Conservation (phyloP, 2,888 invertebrate species). For the Latheticus oryzae region DNA sequence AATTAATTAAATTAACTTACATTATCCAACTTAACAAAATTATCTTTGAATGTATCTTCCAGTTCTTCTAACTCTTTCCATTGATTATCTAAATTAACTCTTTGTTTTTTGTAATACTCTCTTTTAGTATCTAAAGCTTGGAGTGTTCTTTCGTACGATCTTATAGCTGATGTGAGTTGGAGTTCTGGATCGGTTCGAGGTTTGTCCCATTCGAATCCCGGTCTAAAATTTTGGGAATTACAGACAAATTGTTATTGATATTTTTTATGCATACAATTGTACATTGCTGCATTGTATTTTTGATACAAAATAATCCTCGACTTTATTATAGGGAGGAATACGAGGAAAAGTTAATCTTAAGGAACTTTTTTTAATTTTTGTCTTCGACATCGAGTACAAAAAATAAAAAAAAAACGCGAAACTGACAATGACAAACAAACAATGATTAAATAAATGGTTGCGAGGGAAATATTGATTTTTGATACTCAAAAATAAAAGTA, state of each 20-base stretch:
- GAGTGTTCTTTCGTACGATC: neutral
- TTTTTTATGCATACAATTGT: constrained; percentile 1
- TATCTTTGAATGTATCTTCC: neutral
- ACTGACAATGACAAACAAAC: too few species aligned
- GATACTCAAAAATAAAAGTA: too few species aligned
- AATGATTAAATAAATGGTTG: too few species aligned
- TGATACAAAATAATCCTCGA: constrained; percentile 7
- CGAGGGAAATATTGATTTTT: too few species aligned
- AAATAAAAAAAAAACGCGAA: constrained; percentile 6
- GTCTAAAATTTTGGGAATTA: constrained; percentile 7
- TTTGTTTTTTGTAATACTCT: constrained; percentile 14
- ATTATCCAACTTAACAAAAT: constrained; percentile 2
- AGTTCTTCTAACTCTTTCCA: constrained; percentile 4
- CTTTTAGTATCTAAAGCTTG: constrained; percentile 1
- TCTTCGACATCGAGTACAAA: constrained; percentile 2
- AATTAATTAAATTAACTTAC: constrained; percentile 7
- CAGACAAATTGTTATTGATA: neutral
- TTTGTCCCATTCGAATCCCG: constrained; percentile 2
- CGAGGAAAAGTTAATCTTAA: constrained; percentile 8
- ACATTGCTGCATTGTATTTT: neutral
- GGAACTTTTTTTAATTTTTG: constrained; percentile 3
- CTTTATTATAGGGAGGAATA: neutral
- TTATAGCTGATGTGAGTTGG: neutral
- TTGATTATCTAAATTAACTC: neutral
- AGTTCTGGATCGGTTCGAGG: neutral